These are phyloP conservation scores for Rutilus rutilus DNA, from an alignment of 2,113 vertebrate species.

Conservation along the genomic window DNA sequence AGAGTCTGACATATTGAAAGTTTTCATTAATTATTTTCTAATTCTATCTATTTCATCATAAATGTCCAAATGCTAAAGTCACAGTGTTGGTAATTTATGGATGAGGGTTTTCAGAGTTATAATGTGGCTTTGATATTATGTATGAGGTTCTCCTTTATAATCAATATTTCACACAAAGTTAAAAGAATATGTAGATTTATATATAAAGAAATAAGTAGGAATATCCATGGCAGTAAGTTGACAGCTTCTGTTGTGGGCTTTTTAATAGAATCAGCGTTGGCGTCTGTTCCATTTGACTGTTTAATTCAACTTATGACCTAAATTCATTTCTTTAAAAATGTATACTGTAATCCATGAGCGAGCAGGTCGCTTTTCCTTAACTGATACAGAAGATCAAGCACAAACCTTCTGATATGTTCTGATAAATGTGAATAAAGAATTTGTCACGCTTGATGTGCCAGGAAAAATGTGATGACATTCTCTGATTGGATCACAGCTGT, in stretches of 20 bases:
- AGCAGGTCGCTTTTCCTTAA: background rate
- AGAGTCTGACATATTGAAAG: background rate
- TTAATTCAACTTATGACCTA: slow-evolving; percentile 31
- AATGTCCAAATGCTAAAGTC: slow-evolving; percentile 12
- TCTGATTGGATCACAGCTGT: slow-evolving; percentile 23
- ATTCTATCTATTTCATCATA: background rate
- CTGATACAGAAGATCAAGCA: slow-evolving; percentile 29
- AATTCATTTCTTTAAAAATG: slow-evolving; percentile 42
- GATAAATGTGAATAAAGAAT: slow-evolving; percentile 19
- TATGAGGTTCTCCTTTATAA: slow-evolving; percentile 27
- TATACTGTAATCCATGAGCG: slow-evolving; percentile 4
- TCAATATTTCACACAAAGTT: slow-evolving; percentile 43
- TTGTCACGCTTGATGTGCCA: slow-evolving; percentile 19
- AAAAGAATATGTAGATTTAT: slow-evolving; percentile 42
- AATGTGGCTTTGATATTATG: slow-evolving; percentile 38
- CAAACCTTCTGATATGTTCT: background rate
- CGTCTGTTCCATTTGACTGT: background rate
- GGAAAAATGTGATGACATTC: slow-evolving; percentile 1
- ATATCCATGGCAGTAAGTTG: slow-evolving; percentile 13
- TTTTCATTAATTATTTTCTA: background rate
- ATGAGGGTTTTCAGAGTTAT: slow-evolving; percentile 15
- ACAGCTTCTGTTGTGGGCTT: background rate
- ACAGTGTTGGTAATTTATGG: slow-evolving; percentile 1
- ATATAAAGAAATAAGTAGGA: slow-evolving; percentile 11
- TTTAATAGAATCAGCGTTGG: slow-evolving; percentile 1